Evolutionary conservation across 2,113 vertebrate genomes (phyloP).

Genomic region (Mugil cephalus): DNA sequence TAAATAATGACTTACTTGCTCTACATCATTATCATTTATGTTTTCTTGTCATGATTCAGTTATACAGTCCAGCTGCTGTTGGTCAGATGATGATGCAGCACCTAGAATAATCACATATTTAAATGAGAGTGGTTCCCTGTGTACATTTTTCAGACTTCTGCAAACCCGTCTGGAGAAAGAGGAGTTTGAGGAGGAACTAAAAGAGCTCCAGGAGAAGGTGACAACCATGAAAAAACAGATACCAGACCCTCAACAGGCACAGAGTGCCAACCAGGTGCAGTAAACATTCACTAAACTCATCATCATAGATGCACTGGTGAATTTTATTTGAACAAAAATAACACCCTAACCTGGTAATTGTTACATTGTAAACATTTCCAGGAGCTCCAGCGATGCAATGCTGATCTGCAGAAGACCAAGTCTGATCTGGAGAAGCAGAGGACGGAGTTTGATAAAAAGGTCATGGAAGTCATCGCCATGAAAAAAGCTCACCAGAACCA

Average conservation of each 20-base stretch:
- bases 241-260: slow-evolving; percentile 75
- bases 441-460: slow-evolving; percentile 80
- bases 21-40: slow-evolving; percentile 18
- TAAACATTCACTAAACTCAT: not conserved
- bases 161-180: slow-evolving; percentile 93
- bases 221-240: slow-evolving; percentile 82
- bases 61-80: slow-evolving; percentile 4
- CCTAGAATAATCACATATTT: not conserved
- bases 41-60: slow-evolving; percentile 12
- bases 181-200: slow-evolving; percentile 93
- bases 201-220: slow-evolving; percentile 87
- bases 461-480: slow-evolving; percentile 86
- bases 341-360: not conserved
- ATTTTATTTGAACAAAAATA: not conserved
- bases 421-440: slow-evolving; percentile 82
- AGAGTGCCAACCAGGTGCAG: slow-evolving; percentile 77
- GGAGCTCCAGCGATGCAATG: slow-evolving; percentile 83
- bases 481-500: slow-evolving; percentile 87
- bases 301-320: not conserved
- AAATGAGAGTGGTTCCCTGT: slow-evolving; percentile 5
- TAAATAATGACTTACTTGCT: slow-evolving; percentile 8
- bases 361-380: slow-evolving; percentile 42
- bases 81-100: slow-evolving; percentile 26
- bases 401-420: slow-evolving; percentile 79
- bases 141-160: slow-evolving; percentile 84